Conservation (phyloP, 2,888 invertebrate species). For the Pristionchus arcanus region DNA sequence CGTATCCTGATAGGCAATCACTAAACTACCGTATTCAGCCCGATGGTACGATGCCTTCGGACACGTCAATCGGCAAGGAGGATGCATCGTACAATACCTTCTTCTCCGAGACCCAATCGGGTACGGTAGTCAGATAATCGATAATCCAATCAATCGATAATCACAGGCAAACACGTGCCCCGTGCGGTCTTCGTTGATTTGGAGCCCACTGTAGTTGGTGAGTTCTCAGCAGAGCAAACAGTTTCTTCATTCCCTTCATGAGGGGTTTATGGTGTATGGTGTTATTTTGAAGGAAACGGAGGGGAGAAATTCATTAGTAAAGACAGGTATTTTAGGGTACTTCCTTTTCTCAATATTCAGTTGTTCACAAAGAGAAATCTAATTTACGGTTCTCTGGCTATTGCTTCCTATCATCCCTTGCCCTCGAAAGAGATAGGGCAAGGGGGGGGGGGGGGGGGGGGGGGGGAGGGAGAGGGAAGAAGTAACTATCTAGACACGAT, state of each 20-base stretch:
- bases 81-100: conserved; percentile 92
- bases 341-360: no score
- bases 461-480: not conserved
- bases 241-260: no score
- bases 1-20: no score
- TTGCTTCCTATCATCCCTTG: not conserved
- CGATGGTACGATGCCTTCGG: conserved; percentile 78
- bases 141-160: not conserved
- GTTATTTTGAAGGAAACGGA: no score
- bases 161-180: conserved; percentile 82
- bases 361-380: not conserved
- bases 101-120: conserved; percentile 90
- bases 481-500: not conserved
- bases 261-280: no score
- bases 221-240: no score
- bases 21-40: no score
- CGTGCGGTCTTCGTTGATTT: conserved; percentile 73
- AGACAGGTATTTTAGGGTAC: no score
- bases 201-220: conserved; percentile 71
- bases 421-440: not conserved
- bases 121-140: conserved; percentile 82
- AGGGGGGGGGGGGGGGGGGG: not conserved
- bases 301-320: no score
- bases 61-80: conserved; percentile 82
- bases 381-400: not conserved